Conservation (phyloP, 2,113 vertebrate genomes). For the Donacobius atricapilla region DNA sequence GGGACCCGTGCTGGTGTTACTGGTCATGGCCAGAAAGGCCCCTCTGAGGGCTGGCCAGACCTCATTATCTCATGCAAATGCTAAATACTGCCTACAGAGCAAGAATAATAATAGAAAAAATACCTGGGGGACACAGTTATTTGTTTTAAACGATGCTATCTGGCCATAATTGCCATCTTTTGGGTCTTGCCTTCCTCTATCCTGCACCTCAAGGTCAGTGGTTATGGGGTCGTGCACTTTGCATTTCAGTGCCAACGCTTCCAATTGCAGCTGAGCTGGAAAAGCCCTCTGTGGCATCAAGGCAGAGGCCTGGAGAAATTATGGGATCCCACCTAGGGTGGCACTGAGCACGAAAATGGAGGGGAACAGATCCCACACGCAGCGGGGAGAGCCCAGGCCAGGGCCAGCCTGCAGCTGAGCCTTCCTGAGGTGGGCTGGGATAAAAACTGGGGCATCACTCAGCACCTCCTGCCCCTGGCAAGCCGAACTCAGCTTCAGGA, state of each 20-base stretch:
- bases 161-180: not conserved
- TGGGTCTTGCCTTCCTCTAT: not conserved
- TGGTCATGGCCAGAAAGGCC: not conserved
- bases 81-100: not conserved
- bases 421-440: not conserved
- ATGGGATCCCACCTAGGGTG: not conserved
- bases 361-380: not conserved
- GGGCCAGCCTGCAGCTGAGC: not conserved
- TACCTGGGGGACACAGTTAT: fast-evolving
- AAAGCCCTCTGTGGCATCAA: not conserved
- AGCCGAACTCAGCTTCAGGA: not conserved
- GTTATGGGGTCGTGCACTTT: not conserved
- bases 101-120: not conserved
- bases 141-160: not conserved
- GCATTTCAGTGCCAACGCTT: not conserved
- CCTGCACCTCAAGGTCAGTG: fast-evolving
- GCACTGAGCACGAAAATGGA: not conserved
- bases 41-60: not conserved
- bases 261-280: not conserved
- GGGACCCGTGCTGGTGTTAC: not conserved
- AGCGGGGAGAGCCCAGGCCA: not conserved
- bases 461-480: not conserved
- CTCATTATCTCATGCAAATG: not conserved
- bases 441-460: not conserved
- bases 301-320: not conserved